These are phyloP conservation scores for Drosophila ercepeae DNA, from an alignment of 1,140 invertebrate genomes.

Conservation along the genomic window DNA sequence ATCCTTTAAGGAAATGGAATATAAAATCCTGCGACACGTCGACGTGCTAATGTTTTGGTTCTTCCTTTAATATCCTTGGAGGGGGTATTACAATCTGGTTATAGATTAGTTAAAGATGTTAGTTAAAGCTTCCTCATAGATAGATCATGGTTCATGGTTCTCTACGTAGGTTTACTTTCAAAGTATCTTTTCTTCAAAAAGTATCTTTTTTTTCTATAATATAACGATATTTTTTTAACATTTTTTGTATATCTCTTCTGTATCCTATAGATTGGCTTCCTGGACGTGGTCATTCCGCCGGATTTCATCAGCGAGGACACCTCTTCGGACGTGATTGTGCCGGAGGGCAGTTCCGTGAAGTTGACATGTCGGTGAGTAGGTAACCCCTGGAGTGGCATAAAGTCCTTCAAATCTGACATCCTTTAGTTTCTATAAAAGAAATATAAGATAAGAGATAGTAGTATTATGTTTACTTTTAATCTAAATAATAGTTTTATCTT, in stretches of 20 bases:
- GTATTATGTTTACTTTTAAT: too few relatives aligned
- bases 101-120: neutral
- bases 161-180: neutral
- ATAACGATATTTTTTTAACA: neutral
- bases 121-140: too few relatives aligned
- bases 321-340: conserved; percentile 91
- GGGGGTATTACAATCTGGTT: neutral
- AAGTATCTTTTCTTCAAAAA: neutral
- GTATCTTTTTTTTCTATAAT: neutral
- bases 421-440: neutral
- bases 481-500: too few relatives aligned
- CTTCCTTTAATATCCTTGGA: neutral
- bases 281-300: conserved; percentile 93
- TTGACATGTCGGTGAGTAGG: conserved; percentile 85
- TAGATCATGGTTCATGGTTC: too few relatives aligned
- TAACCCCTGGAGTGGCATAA: conserved; percentile 5
- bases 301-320: conserved; percentile 92
- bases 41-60: conserved; percentile 22
- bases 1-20: conserved; percentile 37
- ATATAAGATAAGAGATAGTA: too few relatives aligned
- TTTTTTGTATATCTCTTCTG: conserved; percentile 39
- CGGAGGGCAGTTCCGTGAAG: conserved; percentile 90
- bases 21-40: neutral
- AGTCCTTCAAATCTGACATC: neutral
- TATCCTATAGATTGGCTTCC: conserved; percentile 88